Base-by-base conservation (phyloP, 1,140 invertebrate species). In the Vanessa tameamea region DNA sequence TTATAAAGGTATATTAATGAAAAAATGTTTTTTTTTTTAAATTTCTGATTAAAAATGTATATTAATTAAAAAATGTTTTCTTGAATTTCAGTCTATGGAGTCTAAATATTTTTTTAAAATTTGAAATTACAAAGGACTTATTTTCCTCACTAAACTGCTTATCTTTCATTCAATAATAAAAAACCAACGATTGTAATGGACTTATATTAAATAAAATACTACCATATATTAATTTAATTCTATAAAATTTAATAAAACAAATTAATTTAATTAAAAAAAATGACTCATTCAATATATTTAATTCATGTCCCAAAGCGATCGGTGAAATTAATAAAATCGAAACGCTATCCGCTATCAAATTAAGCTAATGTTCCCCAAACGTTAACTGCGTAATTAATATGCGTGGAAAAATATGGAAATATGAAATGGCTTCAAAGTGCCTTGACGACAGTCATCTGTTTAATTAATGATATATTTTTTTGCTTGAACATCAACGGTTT, bases 321-420 rank as follows among this genome's bases (percentile, higher is more conserved):
- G 71, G 71, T 72, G 81, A 85, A 82, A 80, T 84, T 85, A 85
- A 86, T 85, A 83, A 84, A 84, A 86, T 82, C 76, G 82, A 82
- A 84, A 79, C 75, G 75, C 73, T 80, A 78, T 79, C 82, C 75
- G 76, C 69, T 55, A 80, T 80, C 83, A 78, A 82, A 85, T 85
- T 85, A 85, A 83, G 80, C 82, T 86, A 85, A 86, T 86, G 82
- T 74, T 78, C 71, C 75, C 67, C 75, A 53, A 65, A 82, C 82
- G 77, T 85, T 82, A 82, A 86, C 80, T 79, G 80, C 78, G 84
- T 85, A 86, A 86, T 86, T 86, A 86, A 83, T 86, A 85, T 78
- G 79, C 83, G 80, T 81, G 74, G 78, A 82, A 82, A 83, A 84
- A 80, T 80, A 80, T 78, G 76, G 75, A 84, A 84, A 82, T 64